Evolutionary conservation across 2,797 vertebrate genomes (phyloP).

Genomic region (Paguma larvata): DNA sequence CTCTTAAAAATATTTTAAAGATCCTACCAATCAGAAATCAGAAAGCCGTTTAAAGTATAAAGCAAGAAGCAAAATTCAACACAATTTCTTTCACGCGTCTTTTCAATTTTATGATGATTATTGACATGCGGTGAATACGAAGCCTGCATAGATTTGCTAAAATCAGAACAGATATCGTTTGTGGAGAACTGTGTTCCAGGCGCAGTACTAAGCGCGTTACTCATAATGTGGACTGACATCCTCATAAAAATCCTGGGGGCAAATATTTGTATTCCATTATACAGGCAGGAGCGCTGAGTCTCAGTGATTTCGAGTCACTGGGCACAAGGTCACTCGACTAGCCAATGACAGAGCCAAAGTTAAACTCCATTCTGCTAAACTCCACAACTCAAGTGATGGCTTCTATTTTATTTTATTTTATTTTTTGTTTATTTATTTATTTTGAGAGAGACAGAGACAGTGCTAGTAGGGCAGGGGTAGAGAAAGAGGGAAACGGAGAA

Average conservation of each 20-base stretch:
- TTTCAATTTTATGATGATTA: background rate
- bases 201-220: background rate
- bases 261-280: background rate
- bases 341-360: background rate
- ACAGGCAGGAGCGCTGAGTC: background rate
- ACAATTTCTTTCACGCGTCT: background rate
- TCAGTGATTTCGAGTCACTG: background rate
- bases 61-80: background rate
- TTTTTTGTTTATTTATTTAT: no score
- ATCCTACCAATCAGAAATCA: background rate
- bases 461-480: no score
- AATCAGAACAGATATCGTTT: no score
- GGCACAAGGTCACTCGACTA: background rate
- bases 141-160: background rate
- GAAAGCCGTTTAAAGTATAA: conserved; percentile 2
- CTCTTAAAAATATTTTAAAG: background rate
- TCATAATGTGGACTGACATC: background rate
- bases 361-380: background rate
- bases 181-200: background rate
- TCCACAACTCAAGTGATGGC: background rate
- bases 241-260: background rate
- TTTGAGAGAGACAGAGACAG: no score
- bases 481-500: no score
- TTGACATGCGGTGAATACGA: background rate
- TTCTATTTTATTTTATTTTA: background rate